These are phyloP conservation scores for Busseola fusca DNA, from an alignment of 2,888 invertebrate genomes.

Conservation along the genomic window DNA sequence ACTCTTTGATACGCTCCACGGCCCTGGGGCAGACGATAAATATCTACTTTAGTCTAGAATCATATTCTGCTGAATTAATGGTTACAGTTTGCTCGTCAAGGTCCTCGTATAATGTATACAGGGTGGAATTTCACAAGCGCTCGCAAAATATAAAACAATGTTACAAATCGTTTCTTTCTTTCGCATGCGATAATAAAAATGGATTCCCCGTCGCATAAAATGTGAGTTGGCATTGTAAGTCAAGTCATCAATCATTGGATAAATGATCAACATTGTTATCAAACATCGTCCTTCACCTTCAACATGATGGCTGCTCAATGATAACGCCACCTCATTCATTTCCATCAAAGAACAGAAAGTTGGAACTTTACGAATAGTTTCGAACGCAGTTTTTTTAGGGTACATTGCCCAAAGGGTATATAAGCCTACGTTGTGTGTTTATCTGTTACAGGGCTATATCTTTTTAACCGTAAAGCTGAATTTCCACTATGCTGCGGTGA, in stretches of 20 bases:
- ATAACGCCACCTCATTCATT: constrained; percentile 39
- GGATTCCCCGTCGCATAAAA: neutral
- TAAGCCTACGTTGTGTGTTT: neutral
- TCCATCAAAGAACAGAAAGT: constrained; percentile 27
- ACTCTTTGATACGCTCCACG: no score
- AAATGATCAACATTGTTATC: constrained; percentile 49
- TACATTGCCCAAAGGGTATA: neutral
- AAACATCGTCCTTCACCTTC: constrained; percentile 55
- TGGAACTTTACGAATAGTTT: constrained; percentile 11
- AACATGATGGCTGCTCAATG: constrained; percentile 27
- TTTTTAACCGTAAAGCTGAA: neutral
- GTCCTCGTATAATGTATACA: neutral
- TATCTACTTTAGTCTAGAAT: no score
- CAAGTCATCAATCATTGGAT: constrained; percentile 56
- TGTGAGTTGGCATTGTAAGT: constrained; percentile 10
- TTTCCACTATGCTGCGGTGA: neutral
- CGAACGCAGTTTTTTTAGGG: constrained; percentile 4
- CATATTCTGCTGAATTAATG: neutral
- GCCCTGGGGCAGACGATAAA: no score
- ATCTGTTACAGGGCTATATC: no score
- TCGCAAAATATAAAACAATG: neutral
- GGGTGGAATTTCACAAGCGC: neutral
- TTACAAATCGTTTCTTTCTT: constrained; percentile 2
- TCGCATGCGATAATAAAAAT: constrained; percentile 31
- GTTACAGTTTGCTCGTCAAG: neutral